These are phyloP conservation scores for Triops longicaudatus DNA, from an alignment of 1,140 invertebrate species.

Conservation along the genomic window DNA sequence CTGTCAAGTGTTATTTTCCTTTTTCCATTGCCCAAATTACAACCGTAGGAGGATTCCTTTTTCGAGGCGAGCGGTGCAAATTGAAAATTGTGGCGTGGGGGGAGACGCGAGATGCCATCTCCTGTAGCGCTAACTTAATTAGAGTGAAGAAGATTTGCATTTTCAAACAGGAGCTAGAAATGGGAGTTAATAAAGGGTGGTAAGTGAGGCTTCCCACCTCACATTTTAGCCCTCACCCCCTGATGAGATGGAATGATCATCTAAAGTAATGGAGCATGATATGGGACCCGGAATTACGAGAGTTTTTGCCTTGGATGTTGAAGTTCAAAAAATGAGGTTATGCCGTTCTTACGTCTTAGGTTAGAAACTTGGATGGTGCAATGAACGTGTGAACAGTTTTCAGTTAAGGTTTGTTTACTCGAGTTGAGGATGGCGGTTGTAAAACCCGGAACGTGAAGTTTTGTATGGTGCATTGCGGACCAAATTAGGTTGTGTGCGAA, in stretches of 20 bases:
- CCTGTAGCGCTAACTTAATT: conserved; percentile 15
- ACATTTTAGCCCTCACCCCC: not conserved
- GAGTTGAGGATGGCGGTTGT: not conserved
- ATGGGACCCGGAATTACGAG: not conserved
- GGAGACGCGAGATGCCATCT: not conserved
- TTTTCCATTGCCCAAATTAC: not conserved
- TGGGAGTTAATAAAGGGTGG: not conserved
- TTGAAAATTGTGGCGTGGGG: not conserved
- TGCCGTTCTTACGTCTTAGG: not conserved
- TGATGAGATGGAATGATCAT: not conserved
- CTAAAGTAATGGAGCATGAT: not conserved
- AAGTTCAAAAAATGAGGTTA: not conserved
- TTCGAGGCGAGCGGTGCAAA: not conserved
- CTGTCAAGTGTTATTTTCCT: not conserved
- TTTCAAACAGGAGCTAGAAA: conserved; percentile 3
- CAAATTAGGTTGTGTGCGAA: not conserved
- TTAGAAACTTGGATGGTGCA: not conserved
- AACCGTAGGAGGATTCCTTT: not conserved
- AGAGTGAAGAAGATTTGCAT: conserved; percentile 7
- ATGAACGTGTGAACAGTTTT: not conserved
- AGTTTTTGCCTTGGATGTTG: not conserved
- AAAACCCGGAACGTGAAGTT: not conserved
- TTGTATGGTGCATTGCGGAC: not conserved
- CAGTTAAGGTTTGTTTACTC: not conserved
- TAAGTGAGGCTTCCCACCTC: not conserved